Conservation (phyloP, 2,113 vertebrate genomes). For the Haliaeetus leucogaster region DNA sequence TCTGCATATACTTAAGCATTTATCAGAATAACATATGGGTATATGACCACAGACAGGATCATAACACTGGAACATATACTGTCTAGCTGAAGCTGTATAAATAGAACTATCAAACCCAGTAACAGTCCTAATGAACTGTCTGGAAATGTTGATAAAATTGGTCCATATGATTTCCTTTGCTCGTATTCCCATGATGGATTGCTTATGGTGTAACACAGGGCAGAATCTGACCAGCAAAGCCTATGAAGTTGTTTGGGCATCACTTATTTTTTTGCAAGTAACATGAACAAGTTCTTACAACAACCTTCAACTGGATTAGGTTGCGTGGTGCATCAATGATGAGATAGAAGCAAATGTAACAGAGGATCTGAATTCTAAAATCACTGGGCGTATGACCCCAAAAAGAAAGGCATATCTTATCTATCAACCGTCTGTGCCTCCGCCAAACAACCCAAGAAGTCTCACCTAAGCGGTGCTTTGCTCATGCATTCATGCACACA, state of each 20-base stretch:
- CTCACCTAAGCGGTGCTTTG: not conserved
- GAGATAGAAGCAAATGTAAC: not conserved
- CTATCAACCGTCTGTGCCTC: not conserved
- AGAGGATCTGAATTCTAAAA: constrained; percentile 21
- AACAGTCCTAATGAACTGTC: not conserved
- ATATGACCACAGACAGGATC: not conserved
- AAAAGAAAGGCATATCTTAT: not conserved
- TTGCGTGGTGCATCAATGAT: not conserved
- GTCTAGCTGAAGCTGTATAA: not conserved
- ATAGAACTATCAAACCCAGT: not conserved
- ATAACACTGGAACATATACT: not conserved
- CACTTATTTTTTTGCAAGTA: not conserved
- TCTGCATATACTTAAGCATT: not conserved
- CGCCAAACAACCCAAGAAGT: not conserved
- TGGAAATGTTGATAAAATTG: not conserved
- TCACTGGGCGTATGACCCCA: not conserved
- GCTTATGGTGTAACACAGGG: not conserved
- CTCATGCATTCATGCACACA: constrained; percentile 38
- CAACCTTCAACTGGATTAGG: not conserved
- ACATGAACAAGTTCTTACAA: not conserved
- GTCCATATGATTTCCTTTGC: not conserved
- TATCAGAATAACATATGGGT: not conserved
- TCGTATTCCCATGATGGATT: not conserved
- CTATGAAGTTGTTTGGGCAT: not conserved
- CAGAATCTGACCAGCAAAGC: not conserved